Conservation (phyloP, 2,888 invertebrate genomes). For the Creontiades dilutus region DNA sequence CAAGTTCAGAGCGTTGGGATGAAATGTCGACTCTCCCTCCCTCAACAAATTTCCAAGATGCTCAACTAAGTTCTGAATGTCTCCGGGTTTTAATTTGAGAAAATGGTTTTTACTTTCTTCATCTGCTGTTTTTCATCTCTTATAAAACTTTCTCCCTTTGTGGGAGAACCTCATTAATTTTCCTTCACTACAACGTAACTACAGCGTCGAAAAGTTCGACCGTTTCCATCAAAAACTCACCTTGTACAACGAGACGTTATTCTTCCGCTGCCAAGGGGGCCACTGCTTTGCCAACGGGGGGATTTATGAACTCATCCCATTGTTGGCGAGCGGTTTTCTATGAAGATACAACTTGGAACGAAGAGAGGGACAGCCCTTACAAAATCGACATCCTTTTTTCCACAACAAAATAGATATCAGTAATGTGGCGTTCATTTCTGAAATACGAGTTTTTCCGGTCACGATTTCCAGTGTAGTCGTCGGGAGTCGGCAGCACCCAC, state of each 20-base stretch:
- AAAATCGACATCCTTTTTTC: not conserved
- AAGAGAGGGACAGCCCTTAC: not conserved
- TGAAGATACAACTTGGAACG: not conserved
- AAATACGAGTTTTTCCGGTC: not conserved
- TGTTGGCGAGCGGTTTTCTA: not conserved
- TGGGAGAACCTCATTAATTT: slow-evolving; percentile 8
- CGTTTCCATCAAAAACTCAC: slow-evolving; percentile 19
- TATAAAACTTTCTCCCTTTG: slow-evolving; percentile 2
- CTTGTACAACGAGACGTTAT: not conserved
- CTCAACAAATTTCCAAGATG: not conserved
- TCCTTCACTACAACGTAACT: not conserved
- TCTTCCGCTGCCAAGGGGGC: not conserved
- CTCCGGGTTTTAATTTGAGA: slow-evolving; percentile 5
- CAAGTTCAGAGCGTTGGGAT: no score
- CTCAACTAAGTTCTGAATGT: slow-evolving; percentile 24
- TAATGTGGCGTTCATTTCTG: not conserved
- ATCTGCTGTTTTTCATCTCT: not conserved
- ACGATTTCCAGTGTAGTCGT: not conserved
- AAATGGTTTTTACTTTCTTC: slow-evolving; percentile 6
- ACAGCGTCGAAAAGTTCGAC: not conserved
- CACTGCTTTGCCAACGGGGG: not conserved
- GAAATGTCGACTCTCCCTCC: no score
- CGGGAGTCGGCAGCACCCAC: not conserved
- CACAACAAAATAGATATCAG: not conserved
- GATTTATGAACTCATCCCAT: not conserved